phyloP scores from a whole-genome alignment of 1,140 invertebrate species.

The Aleiodes sp. region DNA sequence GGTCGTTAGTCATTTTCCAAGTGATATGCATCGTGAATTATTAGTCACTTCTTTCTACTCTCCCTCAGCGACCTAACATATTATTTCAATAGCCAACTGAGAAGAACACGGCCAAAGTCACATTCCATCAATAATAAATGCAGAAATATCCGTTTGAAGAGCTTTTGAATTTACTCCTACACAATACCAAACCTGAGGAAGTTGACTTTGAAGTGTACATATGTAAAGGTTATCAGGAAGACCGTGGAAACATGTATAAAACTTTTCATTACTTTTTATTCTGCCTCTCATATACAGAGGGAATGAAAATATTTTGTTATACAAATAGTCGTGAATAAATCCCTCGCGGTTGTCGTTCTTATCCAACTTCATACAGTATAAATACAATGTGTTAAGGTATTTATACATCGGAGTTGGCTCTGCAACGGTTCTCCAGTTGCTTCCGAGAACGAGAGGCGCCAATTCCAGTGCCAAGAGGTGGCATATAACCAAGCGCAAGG shows the following conservation, averaged over 20 bases:
- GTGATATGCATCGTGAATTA: constrained; percentile 12
- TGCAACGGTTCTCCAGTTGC: constrained; percentile 10
- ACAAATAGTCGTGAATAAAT: constrained; percentile 1
- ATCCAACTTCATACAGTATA: not conserved
- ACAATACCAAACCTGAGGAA: no score
- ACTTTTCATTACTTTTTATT: no score
- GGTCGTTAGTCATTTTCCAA: constrained; percentile 13
- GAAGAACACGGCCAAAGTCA: no score
- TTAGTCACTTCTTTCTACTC: not conserved
- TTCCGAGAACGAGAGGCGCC: constrained; percentile 4
- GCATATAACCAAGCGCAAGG: constrained; percentile 1
- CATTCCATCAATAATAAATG: no score
- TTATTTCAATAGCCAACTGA: no score
- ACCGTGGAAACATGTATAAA: no score
- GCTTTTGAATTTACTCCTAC: no score
- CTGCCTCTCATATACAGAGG: not conserved
- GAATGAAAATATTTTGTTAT: not conserved
- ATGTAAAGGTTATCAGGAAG: no score
- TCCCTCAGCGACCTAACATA: no score
- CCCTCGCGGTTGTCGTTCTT: constrained; percentile 12
- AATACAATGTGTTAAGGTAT: constrained; percentile 12
- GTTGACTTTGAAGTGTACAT: no score
- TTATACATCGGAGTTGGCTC: constrained; percentile 11
- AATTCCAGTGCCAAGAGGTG: not conserved
- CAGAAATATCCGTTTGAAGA: no score